A percentile compares a stretch with the other conserved stretches of the same genome.
Evolutionary conservation across 2,888 invertebrate genomes (phyloP).

Genomic region (Tetranychus piercei): DNA sequence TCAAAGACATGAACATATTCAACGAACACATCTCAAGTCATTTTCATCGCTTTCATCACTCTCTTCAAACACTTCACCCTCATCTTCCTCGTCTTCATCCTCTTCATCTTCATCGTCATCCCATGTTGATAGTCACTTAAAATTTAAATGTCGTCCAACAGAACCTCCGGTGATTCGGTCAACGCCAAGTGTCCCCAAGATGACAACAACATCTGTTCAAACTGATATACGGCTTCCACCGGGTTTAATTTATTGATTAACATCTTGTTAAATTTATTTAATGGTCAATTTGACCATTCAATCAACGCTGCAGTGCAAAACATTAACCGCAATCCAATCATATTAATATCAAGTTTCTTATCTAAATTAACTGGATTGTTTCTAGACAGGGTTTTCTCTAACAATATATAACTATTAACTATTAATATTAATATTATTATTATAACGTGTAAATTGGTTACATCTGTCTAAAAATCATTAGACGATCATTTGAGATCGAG

Average conservation of each 20-base stretch:
- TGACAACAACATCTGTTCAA: slow-evolving; percentile 9
- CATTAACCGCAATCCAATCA: too few relatives aligned
- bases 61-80: not conserved
- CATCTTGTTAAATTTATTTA: not conserved
- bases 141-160: not conserved
- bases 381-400: too few relatives aligned
- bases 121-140: not conserved
- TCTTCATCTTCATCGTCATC: not conserved
- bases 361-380: too few relatives aligned
- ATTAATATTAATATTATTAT: too few relatives aligned
- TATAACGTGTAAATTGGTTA: too few relatives aligned
- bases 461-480: too few relatives aligned
- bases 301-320: not conserved
- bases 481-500: too few relatives aligned
- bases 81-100: not conserved
- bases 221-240: slow-evolving; percentile 8
- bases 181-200: not conserved
- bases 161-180: not conserved
- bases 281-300: not conserved
- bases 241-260: not conserved
- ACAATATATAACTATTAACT: too few relatives aligned
- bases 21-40: slow-evolving; percentile 19
- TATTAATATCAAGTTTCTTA: too few relatives aligned
- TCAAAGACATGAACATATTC: slow-evolving; percentile 21
- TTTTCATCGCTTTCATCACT: not conserved